A percentile compares a stretch with the other conserved stretches of the same genome.
Evolutionary conservation across 30 jellyfish, hydroid and myxozoan genomes (phyloP).

Genomic region (Turritopsis dohrnii): DNA sequence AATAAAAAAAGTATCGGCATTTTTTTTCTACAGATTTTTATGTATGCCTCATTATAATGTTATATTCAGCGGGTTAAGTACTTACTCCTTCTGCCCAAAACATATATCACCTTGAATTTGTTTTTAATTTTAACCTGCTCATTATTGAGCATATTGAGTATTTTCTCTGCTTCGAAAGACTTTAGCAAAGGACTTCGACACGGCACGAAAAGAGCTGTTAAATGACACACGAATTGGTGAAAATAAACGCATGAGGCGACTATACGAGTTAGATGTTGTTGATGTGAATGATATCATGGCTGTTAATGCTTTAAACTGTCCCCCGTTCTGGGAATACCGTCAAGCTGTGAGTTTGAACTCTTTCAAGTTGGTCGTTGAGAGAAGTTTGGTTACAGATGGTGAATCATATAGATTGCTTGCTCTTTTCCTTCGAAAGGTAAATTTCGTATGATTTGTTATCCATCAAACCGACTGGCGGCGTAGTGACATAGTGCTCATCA

Average conservation of each 20-base stretch:
- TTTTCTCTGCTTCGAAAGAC: neutral
- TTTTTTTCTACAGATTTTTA: too few species aligned
- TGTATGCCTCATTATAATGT: too few species aligned
- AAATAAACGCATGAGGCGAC: slow-evolving; percentile 18
- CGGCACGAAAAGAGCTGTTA: neutral
- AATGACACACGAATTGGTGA: neutral
- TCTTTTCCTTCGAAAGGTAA: slow-evolving; percentile 1
- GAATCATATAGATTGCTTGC: neutral
- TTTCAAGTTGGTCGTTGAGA: neutral
- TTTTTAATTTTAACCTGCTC: too few species aligned
- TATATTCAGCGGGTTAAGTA: too few species aligned
- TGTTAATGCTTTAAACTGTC: slow-evolving; percentile 25
- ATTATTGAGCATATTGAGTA: too few species aligned
- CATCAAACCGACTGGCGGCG: too few species aligned
- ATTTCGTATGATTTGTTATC: neutral
- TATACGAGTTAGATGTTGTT: slow-evolving; percentile 38
- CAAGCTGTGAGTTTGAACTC: slow-evolving; percentile 31
- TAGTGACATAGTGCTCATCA: too few species aligned
- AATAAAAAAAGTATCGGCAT: too few species aligned
- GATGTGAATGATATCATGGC: slow-evolving; percentile 8
- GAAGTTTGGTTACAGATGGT: neutral
- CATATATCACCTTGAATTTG: too few species aligned
- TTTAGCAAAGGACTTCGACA: neutral
- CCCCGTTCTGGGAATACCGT: slow-evolving; percentile 50
- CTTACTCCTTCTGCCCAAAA: too few species aligned